Evolutionary conservation across 2,888 invertebrate genomes (phyloP).

Genomic region (Epinotia nisella): DNA sequence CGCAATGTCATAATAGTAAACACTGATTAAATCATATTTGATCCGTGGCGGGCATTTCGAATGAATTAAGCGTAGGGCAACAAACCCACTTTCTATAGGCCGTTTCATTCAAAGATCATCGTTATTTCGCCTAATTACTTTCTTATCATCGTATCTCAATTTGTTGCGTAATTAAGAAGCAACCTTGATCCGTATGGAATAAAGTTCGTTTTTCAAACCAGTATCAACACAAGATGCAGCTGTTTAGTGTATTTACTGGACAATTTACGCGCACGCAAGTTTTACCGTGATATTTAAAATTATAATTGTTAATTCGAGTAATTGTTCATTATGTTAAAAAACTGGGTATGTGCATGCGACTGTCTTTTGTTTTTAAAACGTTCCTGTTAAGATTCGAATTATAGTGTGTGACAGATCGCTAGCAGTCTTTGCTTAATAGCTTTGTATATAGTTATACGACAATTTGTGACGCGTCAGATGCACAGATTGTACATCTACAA

Average conservation of each 20-base stretch:
- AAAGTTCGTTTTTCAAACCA: constrained; percentile 1
- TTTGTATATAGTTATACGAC: background rate
- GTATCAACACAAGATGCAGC: background rate
- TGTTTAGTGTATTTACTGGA: background rate
- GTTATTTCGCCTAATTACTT: constrained; percentile 12
- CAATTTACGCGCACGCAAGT: constrained; percentile 35
- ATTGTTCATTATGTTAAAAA: constrained; percentile 26
- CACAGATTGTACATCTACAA: background rate
- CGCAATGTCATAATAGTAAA: constrained; percentile 47
- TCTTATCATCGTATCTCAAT: background rate
- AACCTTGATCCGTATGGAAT: background rate
- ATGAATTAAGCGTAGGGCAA: constrained; percentile 52
- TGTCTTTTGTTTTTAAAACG: constrained; percentile 5
- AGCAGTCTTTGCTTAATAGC: background rate
- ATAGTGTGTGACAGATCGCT: background rate
- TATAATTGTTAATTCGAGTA: constrained; percentile 38
- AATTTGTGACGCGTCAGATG: background rate
- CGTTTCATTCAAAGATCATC: constrained; percentile 33
- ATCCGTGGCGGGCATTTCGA: constrained; percentile 47
- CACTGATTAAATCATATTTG: constrained; percentile 43
- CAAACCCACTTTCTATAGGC: constrained; percentile 55
- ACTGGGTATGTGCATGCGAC: constrained; percentile 15
- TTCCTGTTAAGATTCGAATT: background rate
- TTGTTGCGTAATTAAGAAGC: background rate
- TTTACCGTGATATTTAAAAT: constrained; percentile 20